Evolutionary conservation across 2,797 vertebrate species (phyloP), one percentile per base, ranked within the genome.

Genomic region (Channallabes apus): DNA sequence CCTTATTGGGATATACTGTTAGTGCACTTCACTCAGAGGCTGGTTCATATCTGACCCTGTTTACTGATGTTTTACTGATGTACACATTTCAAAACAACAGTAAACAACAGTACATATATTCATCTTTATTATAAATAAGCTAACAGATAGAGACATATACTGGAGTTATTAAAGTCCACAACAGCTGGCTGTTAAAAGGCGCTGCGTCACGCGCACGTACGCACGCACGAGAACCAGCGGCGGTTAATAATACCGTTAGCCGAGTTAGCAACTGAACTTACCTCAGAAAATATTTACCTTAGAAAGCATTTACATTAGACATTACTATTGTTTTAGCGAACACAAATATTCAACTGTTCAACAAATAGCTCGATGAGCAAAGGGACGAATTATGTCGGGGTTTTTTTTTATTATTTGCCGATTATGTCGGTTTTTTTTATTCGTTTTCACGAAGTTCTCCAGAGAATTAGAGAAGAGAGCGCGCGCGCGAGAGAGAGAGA

Each of bases 101-200:
- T 12, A 51, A 51, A 14, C 46, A 51, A 51, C 46, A 12, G 11
- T 51, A 51, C 46, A 51, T 51, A 51, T 51, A 51, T 51, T 12
- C 46, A 51, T 51, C 46, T 51, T 2, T 14, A 51, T 51, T 51
- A 51, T 51, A 51, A 51, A 51, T 51, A 14, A 12, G 11, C 46
- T 51, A 51, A 51, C 46, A 51, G 46, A 51, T 46, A 46, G 46
- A 46, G 46, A 11, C 11, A 46, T 46, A 46, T 11, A 51, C 46
- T 12, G 2, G 14, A 12, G 0, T 17, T 35, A 68, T 68, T 68
- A 32, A 32, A 32, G 29, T 61, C 11, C 56, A 78, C 58, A 6
- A 24, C 76, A 78, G 58, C 76, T 61, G 75, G 27, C 54, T 9
- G 58, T 61, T 78, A 78, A 78, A 77, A 35, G 27, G 17, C 17